Conservation (phyloP, 2,113 vertebrate species). For the Enhydra lutris region DNA sequence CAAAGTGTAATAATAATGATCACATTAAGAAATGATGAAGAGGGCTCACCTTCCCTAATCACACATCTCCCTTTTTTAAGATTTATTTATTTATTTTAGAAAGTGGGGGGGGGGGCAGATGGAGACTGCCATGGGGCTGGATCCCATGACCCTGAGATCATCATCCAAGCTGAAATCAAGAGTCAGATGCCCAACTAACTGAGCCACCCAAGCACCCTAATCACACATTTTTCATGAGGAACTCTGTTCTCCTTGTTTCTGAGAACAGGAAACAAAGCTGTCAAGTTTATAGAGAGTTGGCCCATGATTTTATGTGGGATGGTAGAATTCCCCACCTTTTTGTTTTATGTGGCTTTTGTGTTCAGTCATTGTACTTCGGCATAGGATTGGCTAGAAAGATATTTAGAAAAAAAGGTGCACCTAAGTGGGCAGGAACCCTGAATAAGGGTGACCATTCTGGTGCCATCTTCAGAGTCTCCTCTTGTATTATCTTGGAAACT, state of each 20-base stretch:
- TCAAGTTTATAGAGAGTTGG: background rate
- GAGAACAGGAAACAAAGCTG: background rate
- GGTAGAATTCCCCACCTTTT: background rate
- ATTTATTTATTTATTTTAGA: background rate
- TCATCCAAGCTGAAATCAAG: background rate
- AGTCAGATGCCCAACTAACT: background rate
- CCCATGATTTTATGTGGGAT: background rate
- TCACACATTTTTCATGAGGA: background rate
- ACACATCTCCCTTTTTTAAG: background rate
- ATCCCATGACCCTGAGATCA: background rate
- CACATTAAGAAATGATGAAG: background rate
- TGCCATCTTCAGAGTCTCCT: background rate
- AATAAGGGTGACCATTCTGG: background rate
- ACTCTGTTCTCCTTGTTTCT: background rate
- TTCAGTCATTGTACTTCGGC: background rate
- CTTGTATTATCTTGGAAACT: background rate
- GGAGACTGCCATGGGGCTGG: background rate
- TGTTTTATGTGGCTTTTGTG: background rate
- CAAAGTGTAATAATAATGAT: background rate
- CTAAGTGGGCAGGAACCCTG: accelerated
- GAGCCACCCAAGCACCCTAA: background rate
- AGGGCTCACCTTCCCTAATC: background rate
- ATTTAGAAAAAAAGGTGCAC: background rate
- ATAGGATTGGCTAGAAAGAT: background rate
- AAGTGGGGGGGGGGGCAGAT: background rate